Base-by-base conservation (phyloP, 2,797 vertebrate species). In the Lates japonicus region DNA sequence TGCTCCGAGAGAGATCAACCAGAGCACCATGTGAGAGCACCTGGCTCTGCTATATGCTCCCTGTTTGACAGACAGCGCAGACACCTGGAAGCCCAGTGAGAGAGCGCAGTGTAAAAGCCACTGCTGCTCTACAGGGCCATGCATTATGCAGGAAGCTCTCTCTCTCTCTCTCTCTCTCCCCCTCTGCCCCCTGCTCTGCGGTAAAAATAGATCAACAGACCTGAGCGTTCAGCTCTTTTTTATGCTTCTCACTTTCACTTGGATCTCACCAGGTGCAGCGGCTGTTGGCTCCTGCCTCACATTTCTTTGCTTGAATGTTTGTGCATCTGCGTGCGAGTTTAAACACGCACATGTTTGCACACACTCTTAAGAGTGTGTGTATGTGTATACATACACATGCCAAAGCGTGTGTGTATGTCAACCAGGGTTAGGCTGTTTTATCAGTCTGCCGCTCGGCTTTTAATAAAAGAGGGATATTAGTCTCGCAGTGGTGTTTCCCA, bases 151-250 rank as follows among this genome's bases (percentile, higher is more conserved):
- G 86, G 76, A 87, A 75, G 70, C 83, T 82, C 81, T 82, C 82
- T 83, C 48, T 79, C 51, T 71, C 69, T 71, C 69, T 58, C 75
- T 70, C 67, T 41, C 74, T 41, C 71, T 62, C 62, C 49, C 80
- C 33, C 73, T 73, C 83, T 87, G 80, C 82, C 87, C 88, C 83
- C 89, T 89, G 83, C 91, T 92, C 90, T 88, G 91, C 88, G 41
- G 92, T 92, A 93, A 93, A 93, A 93, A 94, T 92, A 93, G 93
- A 95, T 87, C 89, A 89, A 80, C 90, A 91, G 88, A 93, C 91
- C 88, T 84, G 82, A 90, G 87, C 69, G 22, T 86, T 91, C 84
- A 87, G 85, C 82, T 89, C 58, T 83, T 88, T 89, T 87, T 85
- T 68, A 62, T 89, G 83, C 87, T 79, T 88, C 91, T 90, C 89